Base-by-base conservation (phyloP, 37 sponge, comb jelly and placozoan genomes). In the Geodia barretti region DNA sequence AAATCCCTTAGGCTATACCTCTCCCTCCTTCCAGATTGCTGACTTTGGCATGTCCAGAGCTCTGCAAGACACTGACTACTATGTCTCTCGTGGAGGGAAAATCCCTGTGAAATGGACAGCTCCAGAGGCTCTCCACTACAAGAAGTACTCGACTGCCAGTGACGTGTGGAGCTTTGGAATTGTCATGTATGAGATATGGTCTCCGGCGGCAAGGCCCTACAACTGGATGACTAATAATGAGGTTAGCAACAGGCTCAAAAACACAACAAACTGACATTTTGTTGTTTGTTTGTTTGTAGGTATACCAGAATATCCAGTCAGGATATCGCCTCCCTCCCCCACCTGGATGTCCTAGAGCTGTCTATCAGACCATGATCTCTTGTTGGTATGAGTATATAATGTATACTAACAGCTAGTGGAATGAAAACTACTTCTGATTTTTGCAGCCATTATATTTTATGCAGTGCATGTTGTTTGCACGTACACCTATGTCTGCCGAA, bases 331-430 rank as follows among this genome's bases (percentile, higher is more conserved):
- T 72, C 23, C 73, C 73, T 25, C 39, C 73, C 28, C 73, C 73
- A 72, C 73, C 73, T 35, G 73, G 73, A 9, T 72, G 73, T 25
- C 73, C 73, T 9, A 35, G 73, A 35, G 40, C 73, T 9, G 34
- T 72, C 42, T 72, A 72, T 24, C 7, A 72, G 25, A 9, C 8
- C 36, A 72, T 72, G 39, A 72, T 72, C 20, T 20, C 7, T 5
- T 72, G 73, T 40, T 35, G 39, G 73, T 72, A 72, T 25, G 73
- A 9, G 8, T n/a, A 35, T 72, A 25, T 40, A n/a, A n/a, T n/a
- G n/a, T n/a, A n/a, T n/a, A n/a, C n/a, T n/a, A n/a, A n/a, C n/a
- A n/a, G n/a, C n/a, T n/a, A n/a, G n/a, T n/a, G n/a, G n/a, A n/a
- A n/a, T n/a, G n/a, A n/a, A n/a, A n/a, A n/a, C n/a, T n/a, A n/a